Evolutionary conservation across 2,113 vertebrate genomes (phyloP).

Genomic region (Opisthocomus hoazin): DNA sequence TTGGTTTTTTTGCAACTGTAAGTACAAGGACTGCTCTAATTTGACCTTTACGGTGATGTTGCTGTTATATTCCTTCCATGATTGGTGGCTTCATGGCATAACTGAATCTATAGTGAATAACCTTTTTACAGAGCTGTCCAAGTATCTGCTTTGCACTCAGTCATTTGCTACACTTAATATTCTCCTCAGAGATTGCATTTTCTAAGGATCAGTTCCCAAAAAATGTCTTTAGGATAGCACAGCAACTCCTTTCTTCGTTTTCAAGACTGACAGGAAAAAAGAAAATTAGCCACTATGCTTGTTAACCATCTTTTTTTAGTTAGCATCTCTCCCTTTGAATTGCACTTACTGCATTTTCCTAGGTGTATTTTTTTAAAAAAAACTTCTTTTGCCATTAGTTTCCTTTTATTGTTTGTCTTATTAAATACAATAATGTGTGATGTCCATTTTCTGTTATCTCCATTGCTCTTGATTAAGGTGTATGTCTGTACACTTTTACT

Average conservation of each 20-base stretch:
- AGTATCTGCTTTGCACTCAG: neutral
- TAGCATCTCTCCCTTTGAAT: neutral
- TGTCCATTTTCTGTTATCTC: neutral
- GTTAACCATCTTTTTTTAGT: neutral
- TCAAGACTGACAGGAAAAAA: neutral
- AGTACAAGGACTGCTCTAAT: neutral
- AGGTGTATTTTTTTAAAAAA: neutral
- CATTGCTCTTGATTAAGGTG: neutral
- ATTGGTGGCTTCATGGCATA: neutral
- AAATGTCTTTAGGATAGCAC: neutral
- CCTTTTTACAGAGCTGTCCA: neutral
- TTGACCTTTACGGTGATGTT: neutral
- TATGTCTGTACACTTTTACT: neutral
- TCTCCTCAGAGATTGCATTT: neutral
- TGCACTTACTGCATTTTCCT: neutral
- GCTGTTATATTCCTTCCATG: neutral
- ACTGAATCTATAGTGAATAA: neutral
- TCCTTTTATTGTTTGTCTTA: neutral
- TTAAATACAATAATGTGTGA: neutral
- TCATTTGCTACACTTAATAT: conserved; percentile 2
- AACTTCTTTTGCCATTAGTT: neutral
- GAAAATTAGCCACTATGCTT: neutral
- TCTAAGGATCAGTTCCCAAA: neutral
- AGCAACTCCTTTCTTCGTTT: neutral
- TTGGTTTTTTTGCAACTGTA: neutral